Percentiles rank a stretch among this genome's conserved stretches.
phyloP scores from a whole-genome alignment of 2,797 vertebrate genomes.

The Helostoma temminkii region DNA sequence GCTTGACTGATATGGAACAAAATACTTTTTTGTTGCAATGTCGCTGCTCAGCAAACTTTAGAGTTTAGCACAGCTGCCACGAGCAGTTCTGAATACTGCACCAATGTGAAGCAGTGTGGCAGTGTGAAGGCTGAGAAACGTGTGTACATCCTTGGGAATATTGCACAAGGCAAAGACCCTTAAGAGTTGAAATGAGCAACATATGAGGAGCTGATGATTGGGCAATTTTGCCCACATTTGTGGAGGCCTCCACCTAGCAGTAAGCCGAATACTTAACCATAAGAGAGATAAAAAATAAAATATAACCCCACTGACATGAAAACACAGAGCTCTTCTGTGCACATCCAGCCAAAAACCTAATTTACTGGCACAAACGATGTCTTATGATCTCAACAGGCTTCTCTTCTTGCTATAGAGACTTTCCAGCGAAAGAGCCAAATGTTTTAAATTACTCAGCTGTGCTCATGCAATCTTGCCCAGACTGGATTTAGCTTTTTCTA shows the following conservation, averaged over 20 bases:
- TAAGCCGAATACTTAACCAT: constrained; percentile 2
- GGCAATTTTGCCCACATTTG: constrained; percentile 8
- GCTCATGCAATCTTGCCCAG: too few relatives aligned
- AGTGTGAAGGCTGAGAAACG: neutral
- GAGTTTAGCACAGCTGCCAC: neutral
- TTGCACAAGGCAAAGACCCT: constrained; percentile 1
- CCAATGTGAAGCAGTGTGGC: neutral
- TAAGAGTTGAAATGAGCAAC: constrained; percentile 23
- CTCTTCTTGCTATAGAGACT: too few relatives aligned
- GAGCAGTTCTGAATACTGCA: neutral
- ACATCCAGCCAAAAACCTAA: constrained; percentile 1
- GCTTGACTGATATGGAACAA: too few relatives aligned
- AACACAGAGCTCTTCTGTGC: constrained; percentile 10
- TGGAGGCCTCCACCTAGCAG: constrained; percentile 6
- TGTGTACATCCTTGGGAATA: neutral
- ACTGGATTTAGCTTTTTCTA: too few relatives aligned
- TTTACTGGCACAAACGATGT: constrained; percentile 26
- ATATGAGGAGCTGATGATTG: constrained; percentile 15
- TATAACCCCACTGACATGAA: constrained; percentile 17
- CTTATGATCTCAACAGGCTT: constrained; percentile 29
- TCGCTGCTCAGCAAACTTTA: neutral
- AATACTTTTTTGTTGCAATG: too few relatives aligned
- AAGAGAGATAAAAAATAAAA: constrained; percentile 15
- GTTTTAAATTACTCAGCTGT: too few relatives aligned
- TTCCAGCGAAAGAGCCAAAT: too few relatives aligned